Evolutionary conservation across 2,797 vertebrate species (phyloP), one percentile per base, ranked within the genome.

Genomic region (Lindbergichthys nudifrons): DNA sequence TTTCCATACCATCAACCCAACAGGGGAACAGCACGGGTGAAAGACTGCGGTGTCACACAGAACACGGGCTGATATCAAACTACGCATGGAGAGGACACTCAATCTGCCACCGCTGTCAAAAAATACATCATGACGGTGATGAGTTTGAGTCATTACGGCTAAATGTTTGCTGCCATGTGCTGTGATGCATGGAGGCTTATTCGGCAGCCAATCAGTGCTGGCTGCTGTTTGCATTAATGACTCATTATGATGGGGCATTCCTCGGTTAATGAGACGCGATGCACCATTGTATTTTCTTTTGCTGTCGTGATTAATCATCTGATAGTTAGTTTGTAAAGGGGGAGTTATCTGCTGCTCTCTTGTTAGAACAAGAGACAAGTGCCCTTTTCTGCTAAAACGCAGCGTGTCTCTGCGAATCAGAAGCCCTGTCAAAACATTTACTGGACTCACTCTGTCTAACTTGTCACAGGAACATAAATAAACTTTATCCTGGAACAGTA

Each of bases 201-300:
- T 64, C 48, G 56, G 70, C 58, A 73, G 70, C 79, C 79, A 88
- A 69, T 89, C 76, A 76, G 77, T n/a, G 79, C 59, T 5, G 66
- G 52, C 60, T 58, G 66, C 69, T 48, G 59, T 77, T 77, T 30
- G 68, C 52, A 47, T 65, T 81, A 85, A 86, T 89, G 58, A 61
- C 56, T 74, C 32, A 10, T 81, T 69, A 70, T 62, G 77, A 85
- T 2, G 65, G 75, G 62, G 56, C 79, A 71, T 70, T 82, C 73
- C 47, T 71, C 39, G 21, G 80, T 77, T 86, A 87, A 91, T 69
- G 75, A 84, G 73, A 80, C 68, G 14, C 6, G 1, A 6, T 68
- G 73, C 78, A 65, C 70, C 62, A 51, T 67, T 80, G 71, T 80
- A 41, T 80, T 83, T 83, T 79, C n/a, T 52, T 71, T 81, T 65